phyloP scores from a whole-genome alignment of 2,113 vertebrate genomes.

The Pteronura brasiliensis region DNA sequence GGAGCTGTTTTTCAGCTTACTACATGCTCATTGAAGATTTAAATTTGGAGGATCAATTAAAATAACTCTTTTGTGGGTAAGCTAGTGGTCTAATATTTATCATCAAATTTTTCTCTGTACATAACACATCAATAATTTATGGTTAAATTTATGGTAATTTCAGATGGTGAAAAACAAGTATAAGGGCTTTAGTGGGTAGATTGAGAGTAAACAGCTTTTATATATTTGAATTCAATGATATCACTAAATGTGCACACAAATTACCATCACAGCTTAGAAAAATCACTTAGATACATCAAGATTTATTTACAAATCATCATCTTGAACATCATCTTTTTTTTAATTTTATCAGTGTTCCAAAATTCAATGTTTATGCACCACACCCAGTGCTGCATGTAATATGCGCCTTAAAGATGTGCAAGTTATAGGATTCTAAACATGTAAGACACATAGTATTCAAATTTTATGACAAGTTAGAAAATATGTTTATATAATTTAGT shows the following conservation, averaged over 20 bases:
- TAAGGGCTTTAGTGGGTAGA: not conserved
- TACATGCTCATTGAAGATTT: not conserved
- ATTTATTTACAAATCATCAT: not conserved
- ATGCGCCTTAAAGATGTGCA: not conserved
- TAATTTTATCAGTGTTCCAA: too few species aligned
- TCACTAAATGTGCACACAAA: not conserved
- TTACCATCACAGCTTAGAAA: not conserved
- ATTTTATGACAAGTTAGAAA: not conserved
- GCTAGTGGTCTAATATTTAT: not conserved
- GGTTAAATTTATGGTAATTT: not conserved
- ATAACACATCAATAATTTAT: not conserved
- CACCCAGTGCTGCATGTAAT: too few species aligned
- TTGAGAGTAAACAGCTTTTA: not conserved
- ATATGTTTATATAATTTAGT: not conserved
- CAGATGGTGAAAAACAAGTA: not conserved
- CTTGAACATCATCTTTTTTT: not conserved
- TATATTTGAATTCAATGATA: not conserved
- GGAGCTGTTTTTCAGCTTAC: not conserved
- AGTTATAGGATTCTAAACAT: not conserved
- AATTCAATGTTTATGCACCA: too few species aligned
- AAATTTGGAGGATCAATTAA: not conserved
- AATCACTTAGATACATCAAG: not conserved
- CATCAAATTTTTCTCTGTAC: not conserved
- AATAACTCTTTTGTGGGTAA: not conserved
- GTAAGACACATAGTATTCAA: not conserved